Percentiles rank a stretch among this genome's conserved stretches.
phyloP scores from a whole-genome alignment of 2,888 invertebrate genomes.

The Lasioglossum marginatum region DNA sequence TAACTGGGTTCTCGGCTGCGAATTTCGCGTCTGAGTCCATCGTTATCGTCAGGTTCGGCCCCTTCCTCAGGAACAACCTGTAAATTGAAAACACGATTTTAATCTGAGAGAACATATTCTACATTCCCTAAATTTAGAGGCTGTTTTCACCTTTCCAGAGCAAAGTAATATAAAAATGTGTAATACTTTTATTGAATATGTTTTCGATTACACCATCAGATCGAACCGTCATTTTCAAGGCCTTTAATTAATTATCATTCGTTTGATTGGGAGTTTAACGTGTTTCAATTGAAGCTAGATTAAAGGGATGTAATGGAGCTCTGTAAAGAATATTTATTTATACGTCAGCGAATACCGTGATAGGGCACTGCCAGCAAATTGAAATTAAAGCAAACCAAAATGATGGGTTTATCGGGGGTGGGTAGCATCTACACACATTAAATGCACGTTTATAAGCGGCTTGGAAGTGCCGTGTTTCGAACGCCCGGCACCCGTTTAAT shows the following conservation, averaged over 20 bases:
- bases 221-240: not conserved
- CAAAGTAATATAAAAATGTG: not conserved
- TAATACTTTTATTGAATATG: not conserved
- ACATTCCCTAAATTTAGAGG: no score
- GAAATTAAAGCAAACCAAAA: constrained; percentile 28
- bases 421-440: constrained; percentile 24
- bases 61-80: constrained; percentile 76
- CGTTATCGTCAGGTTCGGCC: constrained; percentile 76
- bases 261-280: not conserved
- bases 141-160: no score
- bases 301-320: not conserved
- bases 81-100: not conserved
- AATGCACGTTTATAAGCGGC: constrained; percentile 43
- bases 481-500: constrained; percentile 42
- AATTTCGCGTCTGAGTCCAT: constrained; percentile 77
- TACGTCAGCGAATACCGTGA: not conserved
- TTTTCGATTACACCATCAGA: not conserved
- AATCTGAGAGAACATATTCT: not conserved
- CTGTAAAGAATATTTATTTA: not conserved
- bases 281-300: not conserved
- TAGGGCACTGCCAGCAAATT: constrained; percentile 1
- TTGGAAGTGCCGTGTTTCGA: constrained; percentile 26
- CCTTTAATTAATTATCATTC: not conserved
- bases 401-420: constrained; percentile 2
- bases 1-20: constrained; percentile 78